Evolutionary conservation across 2,797 vertebrate species (phyloP), one percentile per base, ranked within the genome.

Genomic region (Anabacerthia variegaticeps): DNA sequence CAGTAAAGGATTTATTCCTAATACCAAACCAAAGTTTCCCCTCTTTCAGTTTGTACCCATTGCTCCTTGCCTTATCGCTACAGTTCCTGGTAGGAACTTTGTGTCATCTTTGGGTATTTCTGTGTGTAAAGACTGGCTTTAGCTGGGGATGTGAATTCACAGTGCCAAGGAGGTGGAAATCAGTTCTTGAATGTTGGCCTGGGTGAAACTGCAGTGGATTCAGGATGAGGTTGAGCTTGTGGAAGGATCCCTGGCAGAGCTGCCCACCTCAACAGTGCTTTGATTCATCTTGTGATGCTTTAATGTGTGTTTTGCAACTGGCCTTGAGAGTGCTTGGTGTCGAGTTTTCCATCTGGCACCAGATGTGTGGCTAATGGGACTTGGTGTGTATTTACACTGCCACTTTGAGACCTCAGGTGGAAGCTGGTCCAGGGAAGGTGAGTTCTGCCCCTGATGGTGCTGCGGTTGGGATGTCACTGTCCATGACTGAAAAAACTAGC

Each of bases 101-200:
- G 12, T 58, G 17, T 48, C 4, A 2, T 34, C 41, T 79, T 24
- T 37, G n/a, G 3, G 2, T 39, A 8, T 55, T 85, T 82, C 62
- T 21, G 15, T 27, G 37, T 48, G 11, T 48, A 24, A 32, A 41
- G 62, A 43, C 26, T 52, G 10, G 5, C 85, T 61, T 83, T 26
- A 37, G 10, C 14, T 48, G 30, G 8, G 32, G 7, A 36, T 8
- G 3, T 0, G 0, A n/a, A 23, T 9, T 59, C 28, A 8, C 36
- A 36, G 30, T 8, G 12, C 12, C 54, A 39, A 55, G 30, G 36
- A 79, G 66, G 30, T 0, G 0, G 16, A 75, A 91, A 26, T 6
- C 34, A 13, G 12, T 52, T 55, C 11, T 7, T 18, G 21, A 11
- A 7, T 7, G 0, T 7, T 32, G 39, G 4, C 30, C 20, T n/a